phyloP scores from a whole-genome alignment of 2,888 invertebrate genomes.

The Erebia aethiops region DNA sequence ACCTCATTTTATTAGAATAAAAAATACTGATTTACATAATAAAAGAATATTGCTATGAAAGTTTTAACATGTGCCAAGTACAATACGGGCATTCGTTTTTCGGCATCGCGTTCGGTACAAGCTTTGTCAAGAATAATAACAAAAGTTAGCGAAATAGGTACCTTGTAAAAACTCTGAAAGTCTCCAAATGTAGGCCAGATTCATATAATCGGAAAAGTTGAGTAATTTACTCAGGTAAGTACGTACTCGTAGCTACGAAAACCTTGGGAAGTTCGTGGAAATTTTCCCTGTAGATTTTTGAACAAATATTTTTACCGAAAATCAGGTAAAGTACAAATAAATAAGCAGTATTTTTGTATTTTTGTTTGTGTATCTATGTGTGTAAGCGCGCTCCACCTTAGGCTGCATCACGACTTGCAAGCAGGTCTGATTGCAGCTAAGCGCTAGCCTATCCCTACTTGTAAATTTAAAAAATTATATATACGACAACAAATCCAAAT shows the following conservation, averaged over 20 bases:
- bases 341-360: not conserved
- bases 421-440: no score
- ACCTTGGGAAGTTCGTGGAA: not conserved
- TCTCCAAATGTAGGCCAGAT: slow-evolving; percentile 1
- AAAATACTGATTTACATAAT: no score
- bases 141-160: slow-evolving; percentile 4
- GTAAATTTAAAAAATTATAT: no score
- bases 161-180: not conserved
- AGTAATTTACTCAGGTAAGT: not conserved
- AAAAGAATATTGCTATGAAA: not conserved
- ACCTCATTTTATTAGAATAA: no score
- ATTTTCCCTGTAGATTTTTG: not conserved
- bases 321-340: not conserved
- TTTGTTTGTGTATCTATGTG: no score
- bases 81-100: not conserved
- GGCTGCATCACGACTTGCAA: no score
- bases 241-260: not conserved
- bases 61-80: not conserved
- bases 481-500: no score
- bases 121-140: slow-evolving; percentile 4
- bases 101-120: not conserved
- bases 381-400: no score
- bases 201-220: slow-evolving; percentile 9
- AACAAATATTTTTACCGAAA: not conserved
- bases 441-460: no score